Evolutionary conservation across 2,888 invertebrate species (phyloP).

Genomic region (Meta bourneti): DNA sequence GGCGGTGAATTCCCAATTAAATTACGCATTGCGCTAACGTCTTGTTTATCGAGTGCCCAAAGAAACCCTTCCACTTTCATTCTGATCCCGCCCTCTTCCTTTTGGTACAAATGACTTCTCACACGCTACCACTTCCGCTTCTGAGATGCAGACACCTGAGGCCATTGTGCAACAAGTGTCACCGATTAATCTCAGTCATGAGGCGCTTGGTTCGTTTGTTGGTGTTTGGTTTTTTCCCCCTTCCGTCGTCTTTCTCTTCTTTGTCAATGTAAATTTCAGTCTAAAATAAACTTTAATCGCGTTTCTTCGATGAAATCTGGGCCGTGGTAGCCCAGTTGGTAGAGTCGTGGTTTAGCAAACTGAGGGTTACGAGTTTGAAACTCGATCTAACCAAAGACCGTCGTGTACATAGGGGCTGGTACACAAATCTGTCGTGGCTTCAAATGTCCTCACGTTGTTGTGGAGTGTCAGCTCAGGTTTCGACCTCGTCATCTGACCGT

Average conservation of each 20-base stretch:
- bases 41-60: not conserved
- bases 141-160: not conserved
- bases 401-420: too few relatives aligned
- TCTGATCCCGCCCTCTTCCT: not conserved
- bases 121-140: constrained; percentile 25
- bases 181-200: not conserved
- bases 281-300: not conserved
- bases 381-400: too few relatives aligned
- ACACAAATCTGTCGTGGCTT: too few relatives aligned
- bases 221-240: not conserved
- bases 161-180: not conserved
- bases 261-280: not conserved
- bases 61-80: not conserved
- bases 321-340: too few relatives aligned
- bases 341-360: too few relatives aligned
- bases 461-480: too few relatives aligned
- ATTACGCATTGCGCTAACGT: not conserved
- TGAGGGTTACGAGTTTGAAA: too few relatives aligned
- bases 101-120: not conserved
- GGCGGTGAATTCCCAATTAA: constrained; percentile 23
- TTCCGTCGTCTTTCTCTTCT: not conserved
- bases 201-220: not conserved
- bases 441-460: too few relatives aligned
- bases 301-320: too few relatives aligned
- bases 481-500: too few relatives aligned